Percentiles rank a stretch among this genome's conserved stretches.
These are phyloP conservation scores for Ophion obscuratus DNA, from an alignment of 2,888 invertebrate species.

Conservation along the genomic window DNA sequence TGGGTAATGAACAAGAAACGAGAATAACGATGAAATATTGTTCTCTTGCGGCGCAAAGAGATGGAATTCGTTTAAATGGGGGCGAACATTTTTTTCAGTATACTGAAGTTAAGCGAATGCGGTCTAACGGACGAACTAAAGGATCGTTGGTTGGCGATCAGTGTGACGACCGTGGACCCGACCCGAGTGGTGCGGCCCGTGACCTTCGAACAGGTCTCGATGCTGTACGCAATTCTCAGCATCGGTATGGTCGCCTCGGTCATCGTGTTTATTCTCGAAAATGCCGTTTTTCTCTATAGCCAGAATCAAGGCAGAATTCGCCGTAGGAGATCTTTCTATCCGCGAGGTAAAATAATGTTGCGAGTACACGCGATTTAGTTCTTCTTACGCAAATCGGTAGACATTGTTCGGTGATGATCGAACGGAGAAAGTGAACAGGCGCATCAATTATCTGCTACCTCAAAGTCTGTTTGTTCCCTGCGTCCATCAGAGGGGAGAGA, in stretches of 20 bases:
- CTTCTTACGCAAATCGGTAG: neutral
- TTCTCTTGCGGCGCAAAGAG: neutral
- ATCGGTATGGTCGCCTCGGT: slow-evolving; percentile 18
- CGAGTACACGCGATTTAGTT: neutral
- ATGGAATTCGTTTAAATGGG: neutral
- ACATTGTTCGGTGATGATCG: neutral
- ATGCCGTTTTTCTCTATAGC: slow-evolving; percentile 11
- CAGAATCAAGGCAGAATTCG: neutral
- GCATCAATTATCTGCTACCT: too few relatives aligned
- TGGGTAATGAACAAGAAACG: slow-evolving; percentile 65
- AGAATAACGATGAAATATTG: neutral
- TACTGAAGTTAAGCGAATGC: slow-evolving; percentile 51
- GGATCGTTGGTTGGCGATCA: slow-evolving; percentile 45
- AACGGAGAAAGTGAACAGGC: neutral
- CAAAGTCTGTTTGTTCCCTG: too few relatives aligned
- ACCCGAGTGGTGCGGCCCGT: neutral
- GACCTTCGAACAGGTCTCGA: slow-evolving; percentile 14
- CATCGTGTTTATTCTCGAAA: slow-evolving; percentile 32
- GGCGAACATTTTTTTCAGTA: slow-evolving; percentile 22
- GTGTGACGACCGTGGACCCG: neutral
- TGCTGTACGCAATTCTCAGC: slow-evolving; percentile 12
- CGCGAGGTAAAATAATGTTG: slow-evolving; percentile 12
- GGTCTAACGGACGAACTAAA: slow-evolving; percentile 44
- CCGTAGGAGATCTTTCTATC: slow-evolving; percentile 2
- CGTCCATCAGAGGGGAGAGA: too few relatives aligned